Conservation (phyloP, 1,140 invertebrate genomes). For the Papilio glaucus region DNA sequence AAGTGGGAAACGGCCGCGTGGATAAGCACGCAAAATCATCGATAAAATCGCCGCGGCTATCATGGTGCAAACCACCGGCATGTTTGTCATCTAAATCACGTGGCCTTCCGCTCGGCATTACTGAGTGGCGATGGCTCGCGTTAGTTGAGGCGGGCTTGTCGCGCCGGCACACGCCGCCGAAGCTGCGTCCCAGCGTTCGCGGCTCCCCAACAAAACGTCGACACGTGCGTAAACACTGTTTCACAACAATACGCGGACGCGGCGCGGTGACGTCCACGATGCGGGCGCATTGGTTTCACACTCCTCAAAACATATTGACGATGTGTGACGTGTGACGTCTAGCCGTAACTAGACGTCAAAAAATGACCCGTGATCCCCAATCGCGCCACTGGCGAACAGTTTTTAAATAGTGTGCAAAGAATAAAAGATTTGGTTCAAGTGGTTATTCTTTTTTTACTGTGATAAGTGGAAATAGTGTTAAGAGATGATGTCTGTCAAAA, state of each 20-base stretch:
- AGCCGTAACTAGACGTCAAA: constrained; percentile 32
- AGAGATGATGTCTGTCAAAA: constrained; percentile 61
- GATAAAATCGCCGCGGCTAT: constrained; percentile 57
- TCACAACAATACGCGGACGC: constrained; percentile 73
- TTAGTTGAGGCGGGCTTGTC: constrained; percentile 71
- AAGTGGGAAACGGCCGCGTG: constrained; percentile 35
- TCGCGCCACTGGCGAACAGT: constrained; percentile 48
- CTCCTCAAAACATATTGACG: constrained; percentile 45
- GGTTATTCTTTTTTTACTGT: constrained; percentile 55
- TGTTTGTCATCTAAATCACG: constrained; percentile 78
- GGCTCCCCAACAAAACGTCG: constrained; percentile 67
- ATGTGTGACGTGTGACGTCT: constrained; percentile 41
- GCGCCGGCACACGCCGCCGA: constrained; percentile 65
- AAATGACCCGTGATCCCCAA: constrained; percentile 48
- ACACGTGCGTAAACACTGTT: constrained; percentile 81
- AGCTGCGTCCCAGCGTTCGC: constrained; percentile 58
- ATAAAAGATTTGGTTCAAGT: constrained; percentile 53
- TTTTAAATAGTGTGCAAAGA: constrained; percentile 44
- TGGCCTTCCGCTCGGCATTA: constrained; percentile 72
- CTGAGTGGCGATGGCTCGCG: constrained; percentile 66
- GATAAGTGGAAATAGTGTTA: constrained; percentile 48
- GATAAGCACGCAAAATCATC: constrained; percentile 48
- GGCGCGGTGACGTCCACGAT: constrained; percentile 65
- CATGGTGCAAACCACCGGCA: constrained; percentile 60
- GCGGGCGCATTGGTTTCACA: constrained; percentile 41